These are phyloP conservation scores for Epinotia bilunana DNA, from an alignment of 2,888 invertebrate genomes.

Conservation along the genomic window DNA sequence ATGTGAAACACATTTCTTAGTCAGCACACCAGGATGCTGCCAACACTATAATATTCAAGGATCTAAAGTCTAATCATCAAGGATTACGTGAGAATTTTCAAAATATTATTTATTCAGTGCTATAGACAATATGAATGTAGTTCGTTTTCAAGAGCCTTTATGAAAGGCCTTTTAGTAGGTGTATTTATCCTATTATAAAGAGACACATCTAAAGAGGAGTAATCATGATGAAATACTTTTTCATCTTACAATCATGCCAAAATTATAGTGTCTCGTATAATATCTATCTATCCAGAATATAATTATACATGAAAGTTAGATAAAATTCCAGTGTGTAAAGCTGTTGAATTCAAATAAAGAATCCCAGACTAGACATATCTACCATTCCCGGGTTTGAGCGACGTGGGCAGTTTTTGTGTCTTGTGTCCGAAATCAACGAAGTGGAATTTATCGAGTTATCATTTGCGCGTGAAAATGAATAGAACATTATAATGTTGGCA, in stretches of 20 bases:
- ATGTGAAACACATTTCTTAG: not conserved
- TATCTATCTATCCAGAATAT: not conserved
- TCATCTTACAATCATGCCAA: not conserved
- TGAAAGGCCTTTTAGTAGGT: not conserved
- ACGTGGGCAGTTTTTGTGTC: slow-evolving; percentile 9
- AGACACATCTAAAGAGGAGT: not conserved
- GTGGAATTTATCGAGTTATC: slow-evolving; percentile 8
- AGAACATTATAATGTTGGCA: slow-evolving; percentile 19
- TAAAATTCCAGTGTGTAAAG: not conserved
- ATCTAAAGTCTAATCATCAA: no score
- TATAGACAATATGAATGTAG: no score
- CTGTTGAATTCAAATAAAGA: slow-evolving; percentile 16
- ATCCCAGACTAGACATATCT: not conserved
- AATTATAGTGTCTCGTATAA: not conserved
- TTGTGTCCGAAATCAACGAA: not conserved
- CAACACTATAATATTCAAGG: not conserved
- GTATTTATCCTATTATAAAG: not conserved
- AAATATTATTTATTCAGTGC: no score
- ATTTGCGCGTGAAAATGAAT: slow-evolving; percentile 19
- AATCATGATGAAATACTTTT: not conserved
- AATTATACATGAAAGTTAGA: not conserved
- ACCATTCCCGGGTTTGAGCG: slow-evolving; percentile 1
- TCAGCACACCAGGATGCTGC: not conserved
- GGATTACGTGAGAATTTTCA: no score
- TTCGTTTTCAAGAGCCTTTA: not conserved